Base-by-base conservation (phyloP, 2,797 vertebrate genomes). In the Pangasius krempfi region DNA sequence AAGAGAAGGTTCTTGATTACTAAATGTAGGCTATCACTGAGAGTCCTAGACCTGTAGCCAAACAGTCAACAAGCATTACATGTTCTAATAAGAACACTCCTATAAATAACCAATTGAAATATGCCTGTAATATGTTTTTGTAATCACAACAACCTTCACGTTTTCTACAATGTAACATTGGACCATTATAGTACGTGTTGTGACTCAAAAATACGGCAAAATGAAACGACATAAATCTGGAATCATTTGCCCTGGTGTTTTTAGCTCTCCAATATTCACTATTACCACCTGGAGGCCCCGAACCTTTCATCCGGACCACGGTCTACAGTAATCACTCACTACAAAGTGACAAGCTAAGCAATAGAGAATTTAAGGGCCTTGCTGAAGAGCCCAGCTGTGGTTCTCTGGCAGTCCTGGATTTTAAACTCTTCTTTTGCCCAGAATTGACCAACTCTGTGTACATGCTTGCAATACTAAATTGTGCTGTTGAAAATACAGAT, bases 21-120 rank as follows among this genome's bases (percentile, higher is more conserved):
- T 54, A 72, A 85, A 85, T 56, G 33, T 37, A 72, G 66, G 66
- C 66, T 14, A 18, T 56, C 47, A 9, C 64, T 33, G 30, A 85
- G 83, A 85, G 66, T 40, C 83, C 47, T 56, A 85, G 64, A 54
- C 83, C 83, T 85, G 50, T 70, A 54, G 30, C 64, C 47, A 37
- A 85, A 54, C 64, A 85, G 56, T 85, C 83, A 85, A 70, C 64
- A 72, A 25, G 50, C 66, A 56, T 70, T 56, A 16, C 30, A 52
- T 30, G 56, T 76, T 30, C 33, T 64, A 64, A 78, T 79, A 52
- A 40, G 6, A 66, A 50, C 27, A 20, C 60, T 50, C 13, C 20
- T 78, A 78, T 86, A 76, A 75, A 85, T 85, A 85, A 85, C 30
- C 66, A 54, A 56, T 16, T 54, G 83, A 72, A 85, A 85, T 72